A percentile compares a stretch with the other conserved stretches of the same genome.
Conservation (phyloP, 1,140 invertebrate species). For the Sitobion miscanthi region DNA sequence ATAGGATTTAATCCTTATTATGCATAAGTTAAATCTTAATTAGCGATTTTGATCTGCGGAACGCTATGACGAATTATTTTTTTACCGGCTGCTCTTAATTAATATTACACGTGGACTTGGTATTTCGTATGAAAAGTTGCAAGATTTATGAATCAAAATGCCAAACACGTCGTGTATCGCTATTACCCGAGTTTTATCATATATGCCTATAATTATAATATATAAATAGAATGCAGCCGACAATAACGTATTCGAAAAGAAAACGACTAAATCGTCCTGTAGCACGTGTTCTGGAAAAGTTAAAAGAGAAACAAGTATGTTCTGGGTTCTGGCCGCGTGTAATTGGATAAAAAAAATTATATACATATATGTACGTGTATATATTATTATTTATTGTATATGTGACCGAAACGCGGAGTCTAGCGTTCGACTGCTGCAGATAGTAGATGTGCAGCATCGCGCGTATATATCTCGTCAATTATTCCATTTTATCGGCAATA, state of each 20-base stretch:
- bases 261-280: neutral
- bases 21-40: too few relatives aligned
- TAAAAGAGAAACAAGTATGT: neutral
- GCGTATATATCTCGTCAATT: conserved; percentile 12
- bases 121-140: neutral
- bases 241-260: neutral
- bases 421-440: neutral
- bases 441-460: neutral
- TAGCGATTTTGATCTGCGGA: too few relatives aligned
- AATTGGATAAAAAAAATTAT: neutral
- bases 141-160: neutral
- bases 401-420: neutral
- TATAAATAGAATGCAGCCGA: neutral
- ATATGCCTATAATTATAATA: neutral
- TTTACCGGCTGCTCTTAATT: neutral
- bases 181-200: neutral
- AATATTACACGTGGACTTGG: neutral
- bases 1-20: too few relatives aligned
- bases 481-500: neutral
- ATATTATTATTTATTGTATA: neutral
- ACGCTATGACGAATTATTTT: too few relatives aligned
- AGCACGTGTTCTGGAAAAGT: neutral
- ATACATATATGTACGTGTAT: neutral
- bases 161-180: neutral
- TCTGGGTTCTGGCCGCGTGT: neutral